Percentiles rank a stretch among this genome's conserved stretches.
phyloP scores from a whole-genome alignment of 1,140 invertebrate genomes.

The Nasonia longicornis region DNA sequence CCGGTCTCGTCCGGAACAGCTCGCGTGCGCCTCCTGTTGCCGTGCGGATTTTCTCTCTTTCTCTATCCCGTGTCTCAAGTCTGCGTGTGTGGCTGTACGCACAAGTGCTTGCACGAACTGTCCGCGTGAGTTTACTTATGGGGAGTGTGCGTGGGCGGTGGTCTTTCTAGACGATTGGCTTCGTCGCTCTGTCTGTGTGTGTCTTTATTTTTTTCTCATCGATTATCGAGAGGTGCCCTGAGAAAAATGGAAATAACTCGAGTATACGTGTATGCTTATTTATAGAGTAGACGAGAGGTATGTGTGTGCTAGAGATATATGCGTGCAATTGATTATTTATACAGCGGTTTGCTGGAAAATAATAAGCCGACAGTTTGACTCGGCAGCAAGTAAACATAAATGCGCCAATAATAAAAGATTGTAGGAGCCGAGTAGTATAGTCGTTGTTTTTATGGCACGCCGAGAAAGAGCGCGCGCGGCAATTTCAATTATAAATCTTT shows the following conservation, averaged over 20 bases:
- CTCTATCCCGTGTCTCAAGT: not conserved
- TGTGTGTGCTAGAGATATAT: no score
- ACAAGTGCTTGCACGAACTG: not conserved
- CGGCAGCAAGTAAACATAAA: not conserved
- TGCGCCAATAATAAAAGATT: not conserved
- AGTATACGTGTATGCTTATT: no score
- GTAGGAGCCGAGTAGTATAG: not conserved
- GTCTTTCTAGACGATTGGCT: not conserved
- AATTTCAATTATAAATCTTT: conserved; percentile 21
- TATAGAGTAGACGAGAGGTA: no score
- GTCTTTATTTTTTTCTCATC: not conserved
- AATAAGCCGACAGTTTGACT: not conserved
- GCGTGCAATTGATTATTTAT: not conserved
- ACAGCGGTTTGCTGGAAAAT: not conserved
- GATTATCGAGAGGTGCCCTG: not conserved
- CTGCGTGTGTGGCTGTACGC: not conserved
- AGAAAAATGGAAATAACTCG: no score
- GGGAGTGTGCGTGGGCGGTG: not conserved
- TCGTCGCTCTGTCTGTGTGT: no score
- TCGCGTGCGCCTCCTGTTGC: not conserved
- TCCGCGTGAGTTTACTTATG: conserved; percentile 6
- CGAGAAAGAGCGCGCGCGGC: not conserved
- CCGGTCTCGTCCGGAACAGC: not conserved
- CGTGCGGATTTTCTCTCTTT: not conserved
- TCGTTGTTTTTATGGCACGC: not conserved